Conservation (phyloP, 2,797 vertebrate genomes). For the Pelochelys cantorii region DNA sequence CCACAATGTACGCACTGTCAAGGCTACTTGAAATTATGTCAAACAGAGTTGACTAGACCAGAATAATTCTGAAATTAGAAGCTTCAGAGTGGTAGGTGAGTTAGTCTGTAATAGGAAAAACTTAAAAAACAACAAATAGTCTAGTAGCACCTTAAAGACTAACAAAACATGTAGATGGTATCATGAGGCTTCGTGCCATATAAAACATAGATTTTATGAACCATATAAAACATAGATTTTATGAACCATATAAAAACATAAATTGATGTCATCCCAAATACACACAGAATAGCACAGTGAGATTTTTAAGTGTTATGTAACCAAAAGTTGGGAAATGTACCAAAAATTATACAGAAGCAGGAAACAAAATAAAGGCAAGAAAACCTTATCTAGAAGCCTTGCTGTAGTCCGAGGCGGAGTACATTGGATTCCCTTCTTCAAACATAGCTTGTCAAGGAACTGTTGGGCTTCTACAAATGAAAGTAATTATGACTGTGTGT, state of each 20-base stretch:
- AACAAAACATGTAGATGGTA: no score
- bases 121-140: no score
- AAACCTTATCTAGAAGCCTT: constrained; percentile 88
- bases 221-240: no score
- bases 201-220: no score
- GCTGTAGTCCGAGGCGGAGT: constrained; percentile 85
- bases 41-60: neutral
- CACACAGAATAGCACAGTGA: neutral
- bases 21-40: neutral
- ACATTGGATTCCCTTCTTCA: constrained; percentile 84
- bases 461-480: constrained; percentile 82
- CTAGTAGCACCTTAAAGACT: no score
- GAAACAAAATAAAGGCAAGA: neutral
- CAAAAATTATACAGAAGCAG: neutral
- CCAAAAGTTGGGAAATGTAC: constrained; percentile 8
- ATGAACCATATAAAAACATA: neutral
- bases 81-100: neutral
- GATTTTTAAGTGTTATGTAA: neutral
- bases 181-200: no score
- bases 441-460: constrained; percentile 87
- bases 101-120: no score
- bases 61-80: neutral
- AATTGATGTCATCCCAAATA: neutral
- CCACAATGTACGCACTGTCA: neutral
- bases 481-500: neutral